Evolutionary conservation across 2,888 invertebrate species (phyloP).

Genomic region (Noctua comes): DNA sequence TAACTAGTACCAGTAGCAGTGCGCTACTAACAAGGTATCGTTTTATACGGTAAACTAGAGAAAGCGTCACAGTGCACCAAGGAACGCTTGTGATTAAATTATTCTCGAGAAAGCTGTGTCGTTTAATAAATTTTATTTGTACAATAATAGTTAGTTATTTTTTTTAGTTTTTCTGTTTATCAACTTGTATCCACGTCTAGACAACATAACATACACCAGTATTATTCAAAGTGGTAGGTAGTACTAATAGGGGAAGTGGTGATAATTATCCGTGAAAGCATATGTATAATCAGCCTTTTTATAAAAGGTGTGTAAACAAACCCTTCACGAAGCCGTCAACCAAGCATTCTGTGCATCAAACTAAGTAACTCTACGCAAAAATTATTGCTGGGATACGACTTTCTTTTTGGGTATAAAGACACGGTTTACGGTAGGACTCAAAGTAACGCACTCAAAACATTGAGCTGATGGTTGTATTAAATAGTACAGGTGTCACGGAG

Average conservation of each 20-base stretch:
- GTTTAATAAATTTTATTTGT: slow-evolving; percentile 5
- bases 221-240: neutral
- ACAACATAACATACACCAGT: neutral
- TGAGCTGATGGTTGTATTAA: too few relatives aligned
- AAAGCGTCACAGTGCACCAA: slow-evolving; percentile 20
- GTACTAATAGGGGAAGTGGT: neutral
- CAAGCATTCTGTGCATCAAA: too few relatives aligned
- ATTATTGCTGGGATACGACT: too few relatives aligned
- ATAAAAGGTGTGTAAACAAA: neutral
- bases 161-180: neutral
- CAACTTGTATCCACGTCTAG: neutral
- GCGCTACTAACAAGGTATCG: slow-evolving; percentile 51
- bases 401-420: too few relatives aligned
- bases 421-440: too few relatives aligned
- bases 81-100: slow-evolving; percentile 34
- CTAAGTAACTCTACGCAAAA: too few relatives aligned
- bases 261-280: neutral
- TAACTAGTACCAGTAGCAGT: slow-evolving; percentile 30
- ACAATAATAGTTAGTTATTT: neutral
- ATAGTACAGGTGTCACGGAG: too few relatives aligned
- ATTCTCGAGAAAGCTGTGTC: slow-evolving; percentile 8
- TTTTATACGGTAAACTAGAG: slow-evolving; percentile 36
- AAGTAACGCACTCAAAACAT: too few relatives aligned
- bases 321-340: too few relatives aligned
- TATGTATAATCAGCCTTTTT: neutral